These are phyloP conservation scores for Atrichornis clamosus DNA, from an alignment of 2,113 vertebrate species.

Conservation along the genomic window DNA sequence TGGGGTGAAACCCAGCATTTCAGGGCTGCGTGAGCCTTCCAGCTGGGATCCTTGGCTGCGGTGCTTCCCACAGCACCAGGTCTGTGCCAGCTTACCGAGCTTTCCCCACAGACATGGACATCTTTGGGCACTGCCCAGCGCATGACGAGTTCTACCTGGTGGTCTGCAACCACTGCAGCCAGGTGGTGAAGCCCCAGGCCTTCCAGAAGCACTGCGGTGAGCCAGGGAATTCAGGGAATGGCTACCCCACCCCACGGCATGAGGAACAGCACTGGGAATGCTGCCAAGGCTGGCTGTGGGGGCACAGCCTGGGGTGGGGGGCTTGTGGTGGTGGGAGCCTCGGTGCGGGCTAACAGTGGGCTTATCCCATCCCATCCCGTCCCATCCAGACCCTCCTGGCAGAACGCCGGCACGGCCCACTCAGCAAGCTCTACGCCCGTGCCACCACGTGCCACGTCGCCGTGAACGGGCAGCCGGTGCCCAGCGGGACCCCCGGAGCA, in stretches of 20 bases:
- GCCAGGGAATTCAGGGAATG: background rate
- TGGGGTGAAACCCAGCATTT: background rate
- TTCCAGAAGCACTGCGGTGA: constrained; percentile 94
- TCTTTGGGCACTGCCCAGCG: constrained; percentile 92
- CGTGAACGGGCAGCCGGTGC: constrained; percentile 52
- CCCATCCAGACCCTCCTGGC: background rate
- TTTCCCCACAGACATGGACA: constrained; percentile 86
- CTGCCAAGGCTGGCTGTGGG: background rate
- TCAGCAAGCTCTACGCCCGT: constrained; percentile 83
- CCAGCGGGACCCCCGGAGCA: constrained; percentile 53
- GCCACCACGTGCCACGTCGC: constrained; percentile 73
- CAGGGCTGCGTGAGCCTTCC: background rate
- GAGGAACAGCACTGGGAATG: background rate
- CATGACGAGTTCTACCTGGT: constrained; percentile 95
- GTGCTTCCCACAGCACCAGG: background rate
- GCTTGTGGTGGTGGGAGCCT: rapidly evolving
- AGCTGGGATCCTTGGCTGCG: background rate
- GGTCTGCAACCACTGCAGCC: constrained; percentile 92
- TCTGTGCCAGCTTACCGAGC: background rate
- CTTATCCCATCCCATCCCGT: background rate
- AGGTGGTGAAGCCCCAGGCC: constrained; percentile 94
- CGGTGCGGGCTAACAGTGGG: background rate
- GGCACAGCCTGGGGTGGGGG: background rate
- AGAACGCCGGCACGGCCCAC: constrained; percentile 87
- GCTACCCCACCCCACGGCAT: background rate